Percentiles rank a stretch among this genome's conserved stretches.
phyloP scores from a whole-genome alignment of 2,888 invertebrate species.

The Erebia palarica region DNA sequence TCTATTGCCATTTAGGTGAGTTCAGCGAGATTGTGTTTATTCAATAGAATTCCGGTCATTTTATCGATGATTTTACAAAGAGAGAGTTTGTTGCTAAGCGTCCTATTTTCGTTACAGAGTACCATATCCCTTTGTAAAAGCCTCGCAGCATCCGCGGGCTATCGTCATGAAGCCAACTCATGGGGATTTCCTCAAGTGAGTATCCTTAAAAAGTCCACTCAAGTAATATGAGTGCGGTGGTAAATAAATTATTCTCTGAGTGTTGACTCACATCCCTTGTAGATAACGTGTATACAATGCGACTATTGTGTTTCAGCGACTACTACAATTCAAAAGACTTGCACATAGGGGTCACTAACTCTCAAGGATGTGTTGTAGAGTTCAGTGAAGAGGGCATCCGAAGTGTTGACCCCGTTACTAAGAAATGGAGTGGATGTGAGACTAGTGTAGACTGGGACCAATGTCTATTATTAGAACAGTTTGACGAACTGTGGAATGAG shows the following conservation, averaged over 20 bases:
- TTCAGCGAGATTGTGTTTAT: slow-evolving; percentile 15
- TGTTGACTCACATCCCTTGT: slow-evolving; percentile 44
- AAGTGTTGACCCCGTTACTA: slow-evolving; percentile 78
- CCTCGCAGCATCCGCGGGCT: slow-evolving; percentile 89
- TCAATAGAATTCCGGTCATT: slow-evolving; percentile 18
- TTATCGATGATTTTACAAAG: slow-evolving; percentile 13
- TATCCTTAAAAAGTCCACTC: slow-evolving; percentile 40
- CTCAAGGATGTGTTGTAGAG: slow-evolving; percentile 90
- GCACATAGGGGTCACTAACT: slow-evolving; percentile 95
- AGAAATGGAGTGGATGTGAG: slow-evolving; percentile 82
- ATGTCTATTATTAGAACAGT: slow-evolving; percentile 86
- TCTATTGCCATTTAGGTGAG: slow-evolving; percentile 89
- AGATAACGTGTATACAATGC: slow-evolving; percentile 36
- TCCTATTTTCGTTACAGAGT: slow-evolving; percentile 81
- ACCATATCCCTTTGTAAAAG: slow-evolving; percentile 93
- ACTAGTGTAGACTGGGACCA: slow-evolving; percentile 87
- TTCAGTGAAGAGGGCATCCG: slow-evolving; percentile 91
- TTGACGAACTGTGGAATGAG: slow-evolving; percentile 87
- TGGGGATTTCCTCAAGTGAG: slow-evolving; percentile 94
- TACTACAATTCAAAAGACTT: slow-evolving; percentile 92
- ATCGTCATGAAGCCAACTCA: slow-evolving; percentile 93
- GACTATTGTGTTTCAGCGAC: slow-evolving; percentile 82
- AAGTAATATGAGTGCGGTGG: slow-evolving; percentile 12
- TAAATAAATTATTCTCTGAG: slow-evolving; percentile 32
- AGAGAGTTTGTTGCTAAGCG: slow-evolving; percentile 62